Base-by-base conservation (phyloP, 2,888 invertebrate genomes). In the Calameuta idolon region DNA sequence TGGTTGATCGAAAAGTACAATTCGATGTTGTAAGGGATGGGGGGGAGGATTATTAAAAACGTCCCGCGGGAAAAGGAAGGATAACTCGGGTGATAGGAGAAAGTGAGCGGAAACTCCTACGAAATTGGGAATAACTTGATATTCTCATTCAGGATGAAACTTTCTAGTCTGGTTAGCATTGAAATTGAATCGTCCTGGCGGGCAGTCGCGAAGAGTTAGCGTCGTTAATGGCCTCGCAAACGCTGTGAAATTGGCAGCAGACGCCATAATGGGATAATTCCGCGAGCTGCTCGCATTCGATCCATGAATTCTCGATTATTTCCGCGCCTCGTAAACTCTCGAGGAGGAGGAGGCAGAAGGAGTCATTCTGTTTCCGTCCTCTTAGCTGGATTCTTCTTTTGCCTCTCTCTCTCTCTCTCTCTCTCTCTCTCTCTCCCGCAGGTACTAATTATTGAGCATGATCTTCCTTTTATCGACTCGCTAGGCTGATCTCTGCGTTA, bases 81-180 rank as follows among this genome's bases (percentile, higher is more conserved):
- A 90, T 91, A 89, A 91, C 89, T 89, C 90, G 89, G 89, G 90
- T 88, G 90, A 90, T 90, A 87, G 23, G 55, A 87, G 87, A 90
- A 91, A 90, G 90, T 89, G 89, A 87, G 86, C 87, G 88, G 89
- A 88, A 88, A 86, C 89, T 86, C 87, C 87, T 73, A 34, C 87
- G 86, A 89, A 89, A 89, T 90, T 90, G 89, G 89, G 90, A 89
- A 89, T 90, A 90, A 89, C 89, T 84, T 88, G 86, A 83, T 82
- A 85, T 85, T 34, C 34, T 15, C 76, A 84, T 83, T 83, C 83
- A 80, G 81, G 83, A 80, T 81, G 81, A 87, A 87, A 89, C 89
- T 89, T 89, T 89, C 88, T 87, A 86, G 87, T 90, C 89, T 90
- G 89, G 89, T 90, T 91, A 90, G 89, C 89, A 90, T 91, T 91